Evolutionary conservation across 2,888 invertebrate species (phyloP).

Genomic region (Cactoblastis cactorum): DNA sequence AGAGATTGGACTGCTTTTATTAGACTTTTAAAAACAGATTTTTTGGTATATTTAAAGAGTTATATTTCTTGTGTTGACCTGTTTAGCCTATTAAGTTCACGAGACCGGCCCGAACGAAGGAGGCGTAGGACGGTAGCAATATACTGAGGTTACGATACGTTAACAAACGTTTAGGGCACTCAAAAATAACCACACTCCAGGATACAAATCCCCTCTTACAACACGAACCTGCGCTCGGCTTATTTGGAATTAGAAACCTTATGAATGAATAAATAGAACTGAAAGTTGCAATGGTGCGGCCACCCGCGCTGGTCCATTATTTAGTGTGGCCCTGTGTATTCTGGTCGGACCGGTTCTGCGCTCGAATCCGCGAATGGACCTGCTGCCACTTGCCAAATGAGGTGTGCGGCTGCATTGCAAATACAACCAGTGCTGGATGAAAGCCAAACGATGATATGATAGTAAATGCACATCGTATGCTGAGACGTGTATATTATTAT

Average conservation of each 20-base stretch:
- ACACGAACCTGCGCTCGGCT: conserved; percentile 24
- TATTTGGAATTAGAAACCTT: conserved; percentile 36
- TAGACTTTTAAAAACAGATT: too few relatives aligned
- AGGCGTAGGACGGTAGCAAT: conserved; percentile 26
- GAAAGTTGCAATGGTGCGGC: conserved; percentile 38
- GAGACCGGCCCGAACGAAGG: conserved; percentile 20
- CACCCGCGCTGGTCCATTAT: conserved; percentile 48
- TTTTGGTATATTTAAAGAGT: too few relatives aligned
- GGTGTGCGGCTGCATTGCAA: conserved; percentile 59
- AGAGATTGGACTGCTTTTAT: too few relatives aligned
- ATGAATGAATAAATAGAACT: conserved; percentile 33
- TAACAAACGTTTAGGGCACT: conserved; percentile 39
- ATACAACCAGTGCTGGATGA: conserved; percentile 45
- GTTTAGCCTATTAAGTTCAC: conserved; percentile 21
- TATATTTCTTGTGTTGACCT: conserved; percentile 19
- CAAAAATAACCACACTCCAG: conserved; percentile 50
- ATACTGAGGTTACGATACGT: conserved; percentile 20
- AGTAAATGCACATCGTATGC: conserved; percentile 18
- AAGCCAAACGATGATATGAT: conserved; percentile 34
- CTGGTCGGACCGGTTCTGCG: conserved; percentile 72
- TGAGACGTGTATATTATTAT: background rate
- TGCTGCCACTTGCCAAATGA: conserved; percentile 70
- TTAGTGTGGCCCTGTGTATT: conserved; percentile 61
- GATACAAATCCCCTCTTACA: conserved; percentile 39
- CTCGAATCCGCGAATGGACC: conserved; percentile 67